phyloP scores from a whole-genome alignment of 2,797 vertebrate species.

The Psittacula derbiana region DNA sequence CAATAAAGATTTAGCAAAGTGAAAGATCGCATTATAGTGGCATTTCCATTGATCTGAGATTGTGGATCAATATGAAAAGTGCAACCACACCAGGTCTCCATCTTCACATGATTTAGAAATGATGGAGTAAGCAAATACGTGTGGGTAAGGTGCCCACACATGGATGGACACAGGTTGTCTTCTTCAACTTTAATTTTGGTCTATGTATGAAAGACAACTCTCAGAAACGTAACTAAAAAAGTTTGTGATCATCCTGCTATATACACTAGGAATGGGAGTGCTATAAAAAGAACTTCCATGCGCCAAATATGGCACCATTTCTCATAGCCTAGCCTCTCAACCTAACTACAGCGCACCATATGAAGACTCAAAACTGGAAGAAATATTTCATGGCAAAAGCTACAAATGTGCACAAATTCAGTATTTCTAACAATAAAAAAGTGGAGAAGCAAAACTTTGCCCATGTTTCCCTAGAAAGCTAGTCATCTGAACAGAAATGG shows the following conservation, averaged over 20 bases:
- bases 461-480: background rate
- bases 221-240: background rate
- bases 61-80: background rate
- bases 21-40: background rate
- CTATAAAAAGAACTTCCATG: slow-evolving; percentile 16
- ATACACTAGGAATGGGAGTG: background rate
- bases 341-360: slow-evolving; percentile 32
- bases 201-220: slow-evolving; percentile 9
- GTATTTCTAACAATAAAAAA: background rate
- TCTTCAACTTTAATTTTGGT: slow-evolving; percentile 42
- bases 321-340: slow-evolving; percentile 9
- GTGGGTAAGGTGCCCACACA: background rate
- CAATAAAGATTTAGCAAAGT: background rate
- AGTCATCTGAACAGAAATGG: background rate
- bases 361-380: slow-evolving; percentile 51
- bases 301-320: slow-evolving; percentile 12
- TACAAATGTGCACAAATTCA: slow-evolving; percentile 22
- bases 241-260: background rate
- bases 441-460: background rate
- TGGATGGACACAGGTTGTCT: background rate
- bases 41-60: background rate
- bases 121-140: background rate
- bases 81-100: background rate
- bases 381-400: background rate
- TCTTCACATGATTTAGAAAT: background rate